Evolutionary conservation across 2,113 vertebrate species (phyloP).

Genomic region (Sinosuthora webbiana): DNA sequence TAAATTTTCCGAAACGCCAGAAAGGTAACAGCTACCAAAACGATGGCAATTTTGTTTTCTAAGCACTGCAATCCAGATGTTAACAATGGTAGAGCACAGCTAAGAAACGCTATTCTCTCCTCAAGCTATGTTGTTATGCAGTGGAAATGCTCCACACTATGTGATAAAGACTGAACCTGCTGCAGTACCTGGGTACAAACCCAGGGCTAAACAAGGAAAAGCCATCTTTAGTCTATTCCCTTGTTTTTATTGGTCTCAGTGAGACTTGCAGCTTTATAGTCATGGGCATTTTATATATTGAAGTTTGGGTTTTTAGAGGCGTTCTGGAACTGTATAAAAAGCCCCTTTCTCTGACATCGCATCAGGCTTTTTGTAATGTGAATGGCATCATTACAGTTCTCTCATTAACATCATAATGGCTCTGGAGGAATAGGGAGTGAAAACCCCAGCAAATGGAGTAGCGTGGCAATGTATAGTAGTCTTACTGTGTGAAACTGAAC

Average conservation of each 20-base stretch:
- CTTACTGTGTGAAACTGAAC: neutral
- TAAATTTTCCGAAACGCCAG: neutral
- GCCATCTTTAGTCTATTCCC: neutral
- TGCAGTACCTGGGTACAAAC: neutral
- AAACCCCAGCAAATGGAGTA: slow-evolving; percentile 53
- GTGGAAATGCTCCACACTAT: neutral
- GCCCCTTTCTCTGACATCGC: slow-evolving; percentile 53
- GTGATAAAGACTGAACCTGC: neutral
- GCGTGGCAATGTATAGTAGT: slow-evolving; percentile 18
- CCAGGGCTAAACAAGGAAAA: neutral
- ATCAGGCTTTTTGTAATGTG: slow-evolving; percentile 59
- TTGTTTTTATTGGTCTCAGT: neutral
- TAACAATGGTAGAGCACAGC: neutral
- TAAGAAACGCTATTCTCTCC: neutral
- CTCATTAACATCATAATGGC: slow-evolving; percentile 69
- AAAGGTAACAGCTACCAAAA: neutral
- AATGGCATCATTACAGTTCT: slow-evolving; percentile 68
- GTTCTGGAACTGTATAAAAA: slow-evolving; percentile 58
- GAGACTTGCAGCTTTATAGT: slow-evolving; percentile 8
- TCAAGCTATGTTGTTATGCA: neutral
- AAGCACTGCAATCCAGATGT: slow-evolving; percentile 12
- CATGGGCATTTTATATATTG: slow-evolving; percentile 41
- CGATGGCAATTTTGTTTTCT: neutral
- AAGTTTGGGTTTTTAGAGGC: slow-evolving; percentile 50
- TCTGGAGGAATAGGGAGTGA: slow-evolving; percentile 46